Base-by-base conservation (phyloP, 2,888 invertebrate species). In the Parasteatoda lunata region DNA sequence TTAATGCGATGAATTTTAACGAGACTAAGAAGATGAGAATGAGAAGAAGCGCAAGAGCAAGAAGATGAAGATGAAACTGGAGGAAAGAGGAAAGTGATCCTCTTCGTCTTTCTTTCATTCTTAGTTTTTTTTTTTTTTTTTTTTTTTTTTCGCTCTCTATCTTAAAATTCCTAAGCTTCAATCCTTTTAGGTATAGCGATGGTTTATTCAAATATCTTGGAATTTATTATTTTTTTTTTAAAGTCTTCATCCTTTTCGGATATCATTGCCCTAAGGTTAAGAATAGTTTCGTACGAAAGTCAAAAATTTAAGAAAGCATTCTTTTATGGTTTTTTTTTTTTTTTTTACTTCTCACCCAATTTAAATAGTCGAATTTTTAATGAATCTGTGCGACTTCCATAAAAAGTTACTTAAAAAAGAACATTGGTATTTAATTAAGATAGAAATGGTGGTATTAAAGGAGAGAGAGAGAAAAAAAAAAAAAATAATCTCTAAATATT, bases 1-100 rank as follows among this genome's bases (percentile, higher is more conserved):
- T 87, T 87, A 87, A 83, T 87, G 82, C 87, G 82, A 87, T 87
- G 87, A 87, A 87, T 87, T 87, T 87, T 87, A 87, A 87, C 87
- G 87, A 87, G 82, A 84, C 84, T 72, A 64, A 70, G 82, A 78
- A 78, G 69, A 52, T 47, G 80, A 80, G 81, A 75, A 54, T 73
- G 68, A 66, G 52, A 73, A 75, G 72, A 73, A 69, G 69, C 48
- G 54, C 30, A 69, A 54, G 77, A 84, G 72, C 30, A 69, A 54
- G 77, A 84, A 66, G 73, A 79, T 68, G 73, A 69, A 66, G 79
- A 79, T 79, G 78, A 79, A 75, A 78, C 73, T 59, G 54, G 78
- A 84, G 73, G 84, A 84, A 71, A 77, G 66, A 15, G 83, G 77
- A 84, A 84, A 84, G 84, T 84, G 78, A 78, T 84, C 78, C 84